Evolutionary conservation across 2,797 vertebrate species (phyloP), one percentile per base, ranked within the genome.

Genomic region (Pelodytes ibericus): DNA sequence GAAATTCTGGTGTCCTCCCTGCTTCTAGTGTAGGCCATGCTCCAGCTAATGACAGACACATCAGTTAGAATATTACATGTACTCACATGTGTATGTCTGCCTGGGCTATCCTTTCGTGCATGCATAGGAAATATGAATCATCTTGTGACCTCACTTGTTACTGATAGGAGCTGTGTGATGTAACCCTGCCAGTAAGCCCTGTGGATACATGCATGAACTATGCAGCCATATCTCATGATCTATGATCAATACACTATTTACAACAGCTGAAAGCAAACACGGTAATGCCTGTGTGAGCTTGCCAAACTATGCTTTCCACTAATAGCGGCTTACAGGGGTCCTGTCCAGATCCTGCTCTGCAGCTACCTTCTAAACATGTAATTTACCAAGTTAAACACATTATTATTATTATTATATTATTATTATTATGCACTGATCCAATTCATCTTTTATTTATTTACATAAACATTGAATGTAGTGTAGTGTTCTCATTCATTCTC

Each of bases 141-240:
- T 49, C 39, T 16, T 31, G 16, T 66, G 39, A 47, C 24, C 24
- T 66, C 39, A 47, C 24, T 47, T 49, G 39, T 47, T 49, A 66
- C 29, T 66, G 24, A 66, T 25, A 66, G 39, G 9, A 27, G 2
- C 25, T 16, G 2, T 10, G 10, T 47, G 41, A 47, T 29, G 33
- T 29, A 47, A 66, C 18, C 15, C 25, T 18, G 2, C 39, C 6
- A n/a, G 39, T 15, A 15, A 27, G 22, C 39, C 25, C 16, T 27
- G 39, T 66, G 20, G 11, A 47, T 49, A 47, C 25, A 66, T 60
- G 16, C 33, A n/a, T 47, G 15, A 65, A 39, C 16, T 25, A 66
- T 25, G 39, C 39, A n/a, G 39, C 39, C 0, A 16, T 31, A 49
- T 47, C 22, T 4, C 39, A 29, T 66, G 25, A 47, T 49, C 39